These are phyloP conservation scores for Galeruca laticollis DNA, from an alignment of 2,888 invertebrate species.

Conservation along the genomic window DNA sequence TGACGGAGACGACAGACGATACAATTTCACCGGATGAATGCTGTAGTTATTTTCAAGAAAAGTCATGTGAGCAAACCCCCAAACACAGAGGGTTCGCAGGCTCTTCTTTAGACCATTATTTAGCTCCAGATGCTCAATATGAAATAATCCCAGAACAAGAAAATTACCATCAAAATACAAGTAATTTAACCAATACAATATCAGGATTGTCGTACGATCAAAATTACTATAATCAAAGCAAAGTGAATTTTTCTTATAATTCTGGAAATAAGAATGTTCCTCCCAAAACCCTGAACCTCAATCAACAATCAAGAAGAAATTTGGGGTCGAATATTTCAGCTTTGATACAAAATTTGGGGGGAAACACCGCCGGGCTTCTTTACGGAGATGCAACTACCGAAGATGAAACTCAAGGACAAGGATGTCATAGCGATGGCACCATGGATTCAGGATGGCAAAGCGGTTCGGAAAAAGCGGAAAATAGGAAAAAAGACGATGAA, in stretches of 20 bases:
- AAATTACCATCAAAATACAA: slow-evolving; percentile 55
- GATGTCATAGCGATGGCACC: slow-evolving; percentile 68
- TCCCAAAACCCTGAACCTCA: slow-evolving; percentile 59
- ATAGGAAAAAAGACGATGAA: slow-evolving; percentile 53
- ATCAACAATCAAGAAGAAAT: slow-evolving; percentile 57
- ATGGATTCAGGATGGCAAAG: slow-evolving; percentile 80
- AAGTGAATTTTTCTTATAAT: slow-evolving; percentile 51
- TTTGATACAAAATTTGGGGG: slow-evolving; percentile 67
- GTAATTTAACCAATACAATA: slow-evolving; percentile 65
- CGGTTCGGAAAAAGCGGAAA: slow-evolving; percentile 73
- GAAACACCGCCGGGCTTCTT: slow-evolving; percentile 64
- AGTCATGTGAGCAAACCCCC: slow-evolving; percentile 50
- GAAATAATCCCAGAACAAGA: slow-evolving; percentile 70
- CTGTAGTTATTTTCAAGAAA: slow-evolving; percentile 61
- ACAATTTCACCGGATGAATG: slow-evolving; percentile 62
- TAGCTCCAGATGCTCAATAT: slow-evolving; percentile 75
- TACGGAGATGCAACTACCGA: slow-evolving; percentile 64
- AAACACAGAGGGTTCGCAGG: slow-evolving; percentile 50
- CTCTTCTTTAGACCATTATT: slow-evolving; percentile 50
- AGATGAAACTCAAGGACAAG: slow-evolving; percentile 62
- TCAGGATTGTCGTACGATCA: slow-evolving; percentile 64
- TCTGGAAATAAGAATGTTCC: slow-evolving; percentile 59
- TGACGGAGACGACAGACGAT: slow-evolving; percentile 66
- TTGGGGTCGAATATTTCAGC: slow-evolving; percentile 67
- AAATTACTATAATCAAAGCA: slow-evolving; percentile 61